Evolutionary conservation across 2,888 invertebrate genomes (phyloP).

Genomic region (Papilio protenor): DNA sequence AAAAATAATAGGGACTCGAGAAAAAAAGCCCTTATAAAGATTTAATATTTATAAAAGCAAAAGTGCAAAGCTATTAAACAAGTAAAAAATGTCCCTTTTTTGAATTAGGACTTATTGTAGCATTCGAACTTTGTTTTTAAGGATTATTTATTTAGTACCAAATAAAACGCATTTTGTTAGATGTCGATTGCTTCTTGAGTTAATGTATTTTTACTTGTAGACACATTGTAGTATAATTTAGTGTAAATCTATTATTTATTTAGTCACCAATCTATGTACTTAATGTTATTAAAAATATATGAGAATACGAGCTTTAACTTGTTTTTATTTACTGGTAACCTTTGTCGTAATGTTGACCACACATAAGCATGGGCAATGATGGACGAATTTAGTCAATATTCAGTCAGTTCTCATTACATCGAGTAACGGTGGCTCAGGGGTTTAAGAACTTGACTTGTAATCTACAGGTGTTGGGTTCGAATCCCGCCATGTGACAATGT

Average conservation of each 20-base stretch:
- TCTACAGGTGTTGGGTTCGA: too few relatives aligned
- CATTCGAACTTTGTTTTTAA: neutral
- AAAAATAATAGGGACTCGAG: neutral
- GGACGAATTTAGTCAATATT: neutral
- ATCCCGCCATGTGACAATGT: too few relatives aligned
- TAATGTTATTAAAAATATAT: conserved; percentile 72
- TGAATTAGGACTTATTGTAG: neutral
- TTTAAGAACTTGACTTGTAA: too few relatives aligned
- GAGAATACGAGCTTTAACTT: conserved; percentile 67
- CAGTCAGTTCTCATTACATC: neutral
- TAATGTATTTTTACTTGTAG: conserved; percentile 1
- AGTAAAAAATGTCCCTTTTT: neutral
- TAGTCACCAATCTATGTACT: conserved; percentile 65
- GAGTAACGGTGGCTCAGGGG: too few relatives aligned
- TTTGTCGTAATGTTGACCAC: neutral
- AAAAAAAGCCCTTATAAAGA: too few relatives aligned
- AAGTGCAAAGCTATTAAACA: neutral
- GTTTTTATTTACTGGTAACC: conserved; percentile 40
- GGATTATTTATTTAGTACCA: conserved; percentile 21
- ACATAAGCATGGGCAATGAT: neutral
- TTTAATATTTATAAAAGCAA: too few relatives aligned
- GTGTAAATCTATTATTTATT: conserved; percentile 63
- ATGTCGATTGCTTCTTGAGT: neutral
- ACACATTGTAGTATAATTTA: conserved; percentile 47
- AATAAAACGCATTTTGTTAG: conserved; percentile 33